A percentile compares a stretch with the other conserved stretches of the same genome.
Evolutionary conservation across 2,797 vertebrate species (phyloP).

Genomic region (Lepilemur ruficaudatus): DNA sequence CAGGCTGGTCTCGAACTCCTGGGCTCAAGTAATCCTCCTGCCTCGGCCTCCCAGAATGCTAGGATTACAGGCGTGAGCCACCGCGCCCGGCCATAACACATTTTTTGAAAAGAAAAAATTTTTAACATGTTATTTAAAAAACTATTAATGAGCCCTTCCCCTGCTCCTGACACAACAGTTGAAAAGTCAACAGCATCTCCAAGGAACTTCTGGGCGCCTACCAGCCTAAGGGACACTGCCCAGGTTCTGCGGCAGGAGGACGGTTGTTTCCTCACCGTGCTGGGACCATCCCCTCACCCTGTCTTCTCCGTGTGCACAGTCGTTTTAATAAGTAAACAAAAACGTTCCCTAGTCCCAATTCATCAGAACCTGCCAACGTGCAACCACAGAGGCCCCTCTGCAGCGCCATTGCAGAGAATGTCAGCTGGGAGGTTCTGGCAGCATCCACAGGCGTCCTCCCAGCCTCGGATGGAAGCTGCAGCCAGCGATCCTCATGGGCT

Average conservation of each 20-base stretch:
- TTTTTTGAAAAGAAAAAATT: not conserved
- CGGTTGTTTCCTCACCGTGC: not conserved
- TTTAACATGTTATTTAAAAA: not conserved
- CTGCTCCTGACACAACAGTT: not conserved
- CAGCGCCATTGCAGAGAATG: not conserved
- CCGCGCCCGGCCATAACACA: too few relatives aligned
- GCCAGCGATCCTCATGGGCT: not conserved
- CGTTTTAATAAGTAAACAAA: not conserved
- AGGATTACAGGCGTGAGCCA: too few relatives aligned
- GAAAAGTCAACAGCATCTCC: not conserved
- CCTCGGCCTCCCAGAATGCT: too few relatives aligned
- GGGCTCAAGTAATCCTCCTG: too few relatives aligned
- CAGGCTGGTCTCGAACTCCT: too few relatives aligned
- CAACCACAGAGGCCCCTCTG: not conserved
- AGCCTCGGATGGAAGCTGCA: not conserved
- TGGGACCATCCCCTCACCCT: not conserved
- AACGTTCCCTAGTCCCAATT: not conserved
- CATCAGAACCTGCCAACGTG: not conserved
- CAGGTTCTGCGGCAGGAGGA: not conserved
- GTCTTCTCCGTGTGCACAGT: not conserved
- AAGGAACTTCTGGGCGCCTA: not conserved
- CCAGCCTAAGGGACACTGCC: not conserved
- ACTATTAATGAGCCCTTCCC: fast-evolving
- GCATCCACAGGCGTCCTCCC: not conserved
- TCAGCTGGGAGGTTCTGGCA: not conserved